Conservation (phyloP, 2,888 invertebrate genomes). For the Tiliacea aurago region DNA sequence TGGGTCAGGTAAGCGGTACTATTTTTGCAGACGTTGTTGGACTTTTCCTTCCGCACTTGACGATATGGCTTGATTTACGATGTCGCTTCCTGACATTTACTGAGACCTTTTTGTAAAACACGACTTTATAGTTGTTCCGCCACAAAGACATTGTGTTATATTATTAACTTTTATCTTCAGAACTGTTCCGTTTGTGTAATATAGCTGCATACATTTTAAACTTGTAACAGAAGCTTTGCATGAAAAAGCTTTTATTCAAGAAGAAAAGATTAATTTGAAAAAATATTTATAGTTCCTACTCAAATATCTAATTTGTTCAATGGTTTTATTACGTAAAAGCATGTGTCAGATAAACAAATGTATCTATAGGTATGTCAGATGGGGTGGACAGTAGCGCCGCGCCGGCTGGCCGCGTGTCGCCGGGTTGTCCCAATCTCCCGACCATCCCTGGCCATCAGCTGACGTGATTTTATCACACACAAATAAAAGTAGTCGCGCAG, state of each 20-base stretch:
- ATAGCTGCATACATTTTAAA: slow-evolving; percentile 11
- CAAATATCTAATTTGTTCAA: slow-evolving; percentile 27
- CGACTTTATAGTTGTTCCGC: slow-evolving; percentile 58
- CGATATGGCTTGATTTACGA: slow-evolving; percentile 82
- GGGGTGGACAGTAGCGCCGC: slow-evolving; percentile 63
- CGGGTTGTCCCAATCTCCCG: slow-evolving; percentile 54
- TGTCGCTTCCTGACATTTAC: slow-evolving; percentile 74
- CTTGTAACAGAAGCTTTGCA: slow-evolving; percentile 3
- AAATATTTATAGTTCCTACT: slow-evolving; percentile 8
- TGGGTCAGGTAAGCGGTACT: slow-evolving; percentile 67
- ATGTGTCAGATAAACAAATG: slow-evolving; percentile 31
- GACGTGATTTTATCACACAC: slow-evolving; percentile 64
- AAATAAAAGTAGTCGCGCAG: slow-evolving; percentile 49
- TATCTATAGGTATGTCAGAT: slow-evolving; percentile 38
- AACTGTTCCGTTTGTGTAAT: slow-evolving; percentile 30
- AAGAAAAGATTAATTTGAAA: slow-evolving; percentile 15
- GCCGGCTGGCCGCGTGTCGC: slow-evolving; percentile 68
- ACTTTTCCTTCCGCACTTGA: slow-evolving; percentile 73
- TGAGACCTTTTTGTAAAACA: slow-evolving; percentile 70
- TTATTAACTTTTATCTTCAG: slow-evolving; percentile 45
- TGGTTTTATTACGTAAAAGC: slow-evolving; percentile 36
- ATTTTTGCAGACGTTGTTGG: slow-evolving; percentile 71
- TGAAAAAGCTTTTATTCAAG: slow-evolving; percentile 14
- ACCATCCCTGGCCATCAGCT: slow-evolving; percentile 48
- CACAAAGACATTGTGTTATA: slow-evolving; percentile 50